These are phyloP conservation scores for Steinernema feltiae DNA, from an alignment of 1,140 invertebrate species.

Conservation along the genomic window DNA sequence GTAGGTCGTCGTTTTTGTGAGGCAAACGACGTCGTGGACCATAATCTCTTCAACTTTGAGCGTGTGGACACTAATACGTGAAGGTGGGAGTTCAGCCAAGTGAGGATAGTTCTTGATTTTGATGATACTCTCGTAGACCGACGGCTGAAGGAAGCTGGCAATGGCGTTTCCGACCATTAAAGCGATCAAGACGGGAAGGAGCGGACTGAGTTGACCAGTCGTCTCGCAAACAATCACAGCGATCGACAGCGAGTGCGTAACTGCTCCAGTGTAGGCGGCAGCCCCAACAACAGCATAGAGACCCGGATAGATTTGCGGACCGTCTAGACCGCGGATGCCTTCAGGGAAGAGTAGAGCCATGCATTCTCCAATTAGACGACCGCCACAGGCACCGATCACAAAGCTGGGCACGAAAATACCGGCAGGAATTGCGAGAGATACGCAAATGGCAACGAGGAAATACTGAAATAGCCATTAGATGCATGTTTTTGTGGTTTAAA, in stretches of 20 bases:
- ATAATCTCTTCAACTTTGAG: constrained; percentile 57
- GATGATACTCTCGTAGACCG: constrained; percentile 96
- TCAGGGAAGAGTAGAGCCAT: constrained; percentile 86
- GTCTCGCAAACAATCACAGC: constrained; percentile 97
- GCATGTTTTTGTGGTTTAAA: no score
- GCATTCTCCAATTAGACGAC: constrained; percentile 75
- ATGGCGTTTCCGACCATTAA: constrained; percentile 88
- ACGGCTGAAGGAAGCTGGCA: constrained; percentile 82
- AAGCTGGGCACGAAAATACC: constrained; percentile 94
- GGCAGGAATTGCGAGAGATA: constrained; percentile 86
- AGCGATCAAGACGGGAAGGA: constrained; percentile 90
- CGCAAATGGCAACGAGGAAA: constrained; percentile 83
- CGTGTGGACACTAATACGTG: constrained; percentile 54
- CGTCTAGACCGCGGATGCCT: constrained; percentile 71
- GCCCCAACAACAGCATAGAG: constrained; percentile 64
- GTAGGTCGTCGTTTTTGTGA: constrained; percentile 54
- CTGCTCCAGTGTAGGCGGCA: constrained; percentile 59
- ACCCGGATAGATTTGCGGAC: constrained; percentile 73
- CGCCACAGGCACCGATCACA: constrained; percentile 84
- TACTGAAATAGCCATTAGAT: constrained; percentile 67
- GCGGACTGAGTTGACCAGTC: constrained; percentile 92
- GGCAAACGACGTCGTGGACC: constrained; percentile 50
- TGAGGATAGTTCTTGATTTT: constrained; percentile 94
- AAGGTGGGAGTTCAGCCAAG: constrained; percentile 66
- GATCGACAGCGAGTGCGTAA: constrained; percentile 93